Base-by-base conservation (phyloP, 2,113 vertebrate genomes). In the Crypturellus undulatus region DNA sequence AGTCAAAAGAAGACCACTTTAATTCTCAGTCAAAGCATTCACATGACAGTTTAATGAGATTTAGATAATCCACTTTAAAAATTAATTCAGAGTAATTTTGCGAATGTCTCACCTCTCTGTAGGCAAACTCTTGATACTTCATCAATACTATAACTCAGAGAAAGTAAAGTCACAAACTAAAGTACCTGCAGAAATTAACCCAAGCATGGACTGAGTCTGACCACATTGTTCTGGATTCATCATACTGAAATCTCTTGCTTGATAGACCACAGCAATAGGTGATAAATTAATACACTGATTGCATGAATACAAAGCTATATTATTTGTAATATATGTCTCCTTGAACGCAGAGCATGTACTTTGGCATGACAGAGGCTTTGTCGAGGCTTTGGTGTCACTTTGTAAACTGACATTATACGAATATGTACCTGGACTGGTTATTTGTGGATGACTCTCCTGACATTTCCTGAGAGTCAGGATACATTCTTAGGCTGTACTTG, bases 31-130 rank as follows among this genome's bases (percentile, higher is more conserved):
- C 11, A 73, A 45, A 73, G 11, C 38, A 67, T 38, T 11, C 45
- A 49, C 14, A 84, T 36, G 51, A 79, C 78, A 79, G n/a, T 81
- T 84, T 79, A 87, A 91, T 67, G 65, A 89, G 30, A 84, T 75
- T 87, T 78, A 84, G 89, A 87, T 84, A 87, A 93, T 84, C 65
- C n/a, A 81, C 32, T 95, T 91, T 40, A 80, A 89, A 84, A 87
- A 62, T 51, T 88, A 64, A 83, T 92, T 89, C 43, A 42, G 11
- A 3, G 42, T 65, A 92, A 58, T 81, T 84, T 59, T 89, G 28
- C 11, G 40, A 54, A 22, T 47, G 12, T 68, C 51, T 93, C 30
- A 84, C n/a, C 47, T 82, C 38, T n/a, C 15, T 36, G 36, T 8
- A 70, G 60, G 52, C 30, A 89, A 70, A 71, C 15, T 2, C 6